Evolutionary conservation across 2,888 invertebrate genomes (phyloP), one percentile per base, ranked within the genome.

Genomic region (Auanema sp.): DNA sequence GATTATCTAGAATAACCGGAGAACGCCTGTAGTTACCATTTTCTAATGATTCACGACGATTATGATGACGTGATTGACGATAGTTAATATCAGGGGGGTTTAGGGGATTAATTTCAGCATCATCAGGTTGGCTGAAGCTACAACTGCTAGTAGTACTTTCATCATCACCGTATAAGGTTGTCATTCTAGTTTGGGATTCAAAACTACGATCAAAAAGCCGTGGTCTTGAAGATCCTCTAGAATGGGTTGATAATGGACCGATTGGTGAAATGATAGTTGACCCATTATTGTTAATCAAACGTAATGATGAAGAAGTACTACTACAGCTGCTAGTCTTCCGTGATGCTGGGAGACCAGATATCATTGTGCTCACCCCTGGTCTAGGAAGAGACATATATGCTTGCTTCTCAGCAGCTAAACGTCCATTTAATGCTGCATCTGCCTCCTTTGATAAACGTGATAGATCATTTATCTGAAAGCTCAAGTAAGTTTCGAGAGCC

Each of bases 311-410:
- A 14, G 33, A 44, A 16, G 51, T 53, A 14, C 62, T 63, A 43
- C 33, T 33, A 8, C 33, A 33, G 33, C 33, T 33, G 8, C 33
- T 33, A 33, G 33, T 33, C 33, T 47, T 18, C 8, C 47, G 18
- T 8, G 56, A 51, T 3, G 12, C 16, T 16, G 55, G 51, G 40
- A 44, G 49, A 2, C 52, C 49, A 16, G 51, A 53, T 5, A 8
- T 33, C 33, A 33, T 33, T 49, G 52, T 52, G 79, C 86, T 85
- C 87, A 95, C 94, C 85, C 94, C 94, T 58, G 94, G 94, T 84
- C 93, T 88, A 24, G 95, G 95, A 78, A 95, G 88, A 65, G 94
- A 94, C 90, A 93, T 91, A 85, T 95, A 95, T 64, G 91, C 91
- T 83, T 90, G 90, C 80, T 91, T 90, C 82, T 91, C 88, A 18